phyloP scores from a whole-genome alignment of 2,888 invertebrate genomes.

The Ommatoiulus sabulosus region DNA sequence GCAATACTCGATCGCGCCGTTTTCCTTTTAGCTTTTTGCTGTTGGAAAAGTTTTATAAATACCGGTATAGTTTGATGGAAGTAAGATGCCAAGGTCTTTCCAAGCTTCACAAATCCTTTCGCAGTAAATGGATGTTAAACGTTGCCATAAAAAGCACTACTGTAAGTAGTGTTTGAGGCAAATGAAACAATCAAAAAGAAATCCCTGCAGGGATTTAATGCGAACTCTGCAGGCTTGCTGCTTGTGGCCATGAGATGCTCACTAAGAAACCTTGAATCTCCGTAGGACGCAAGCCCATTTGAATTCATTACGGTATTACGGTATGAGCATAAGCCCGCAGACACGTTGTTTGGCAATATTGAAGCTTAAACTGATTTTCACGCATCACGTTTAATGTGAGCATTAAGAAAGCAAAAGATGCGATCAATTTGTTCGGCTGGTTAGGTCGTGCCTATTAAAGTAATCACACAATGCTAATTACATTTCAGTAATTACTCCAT shows the following conservation, averaged over 20 bases:
- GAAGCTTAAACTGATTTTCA: not conserved
- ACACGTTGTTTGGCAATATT: not conserved
- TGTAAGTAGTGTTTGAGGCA: not conserved
- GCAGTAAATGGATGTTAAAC: conserved; percentile 15
- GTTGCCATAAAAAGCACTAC: not conserved
- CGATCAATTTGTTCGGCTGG: conserved; percentile 15
- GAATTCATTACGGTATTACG: not conserved
- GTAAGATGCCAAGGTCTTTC: not conserved
- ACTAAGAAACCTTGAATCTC: conserved; percentile 28
- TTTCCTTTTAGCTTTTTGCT: not conserved
- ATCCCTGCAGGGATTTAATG: not conserved
- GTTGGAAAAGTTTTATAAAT: not conserved
- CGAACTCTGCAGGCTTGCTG: not conserved
- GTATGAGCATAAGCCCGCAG: not conserved
- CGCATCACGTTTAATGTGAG: not conserved
- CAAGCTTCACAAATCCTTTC: not conserved
- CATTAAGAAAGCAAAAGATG: conserved; percentile 22
- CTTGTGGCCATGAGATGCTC: not conserved
- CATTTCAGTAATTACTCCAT: not conserved
- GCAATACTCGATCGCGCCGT: too few relatives aligned
- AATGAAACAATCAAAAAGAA: conserved; percentile 18
- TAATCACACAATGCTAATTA: conserved; percentile 16
- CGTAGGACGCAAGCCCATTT: not conserved
- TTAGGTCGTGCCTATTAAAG: not conserved
- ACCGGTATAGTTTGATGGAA: not conserved